Percentiles rank a stretch among this genome's conserved stretches.
These are phyloP conservation scores for Noctua janthe DNA, from an alignment of 2,888 invertebrate species.

Conservation along the genomic window DNA sequence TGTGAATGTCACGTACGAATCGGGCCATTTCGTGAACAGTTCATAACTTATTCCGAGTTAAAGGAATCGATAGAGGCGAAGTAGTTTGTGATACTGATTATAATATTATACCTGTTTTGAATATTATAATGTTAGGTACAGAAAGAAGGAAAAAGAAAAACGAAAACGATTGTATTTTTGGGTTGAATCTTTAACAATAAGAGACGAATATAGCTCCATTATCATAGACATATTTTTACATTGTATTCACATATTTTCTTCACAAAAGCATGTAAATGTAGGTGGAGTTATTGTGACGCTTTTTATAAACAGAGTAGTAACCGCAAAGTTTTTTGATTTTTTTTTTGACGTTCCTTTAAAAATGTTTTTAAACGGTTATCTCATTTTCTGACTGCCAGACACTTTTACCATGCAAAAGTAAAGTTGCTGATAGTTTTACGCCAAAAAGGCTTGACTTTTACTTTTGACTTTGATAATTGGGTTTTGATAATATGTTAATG, in stretches of 20 bases:
- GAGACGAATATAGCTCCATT: not conserved
- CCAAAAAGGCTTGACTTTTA: not conserved
- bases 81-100: not conserved
- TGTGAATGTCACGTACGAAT: constrained; percentile 33
- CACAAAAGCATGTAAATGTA: not conserved
- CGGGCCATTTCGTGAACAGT: constrained; percentile 18
- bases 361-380: not conserved
- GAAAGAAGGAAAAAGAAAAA: not conserved
- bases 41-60: constrained; percentile 33
- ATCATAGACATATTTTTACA: constrained; percentile 21
- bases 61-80: constrained; percentile 2
- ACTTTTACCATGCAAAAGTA: not conserved
- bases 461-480: not conserved
- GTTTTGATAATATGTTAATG: not conserved
- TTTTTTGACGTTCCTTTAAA: not conserved
- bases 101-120: not conserved
- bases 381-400: not conserved
- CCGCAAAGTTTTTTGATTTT: not conserved
- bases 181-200: not conserved
- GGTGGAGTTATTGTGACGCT: not conserved
- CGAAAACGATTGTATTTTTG: not conserved
- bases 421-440: too few relatives aligned
- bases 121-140: not conserved
- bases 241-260: constrained; percentile 22
- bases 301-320: not conserved